Evolutionary conservation across 2,888 invertebrate species (phyloP).

Genomic region (Diogma glabrata): DNA sequence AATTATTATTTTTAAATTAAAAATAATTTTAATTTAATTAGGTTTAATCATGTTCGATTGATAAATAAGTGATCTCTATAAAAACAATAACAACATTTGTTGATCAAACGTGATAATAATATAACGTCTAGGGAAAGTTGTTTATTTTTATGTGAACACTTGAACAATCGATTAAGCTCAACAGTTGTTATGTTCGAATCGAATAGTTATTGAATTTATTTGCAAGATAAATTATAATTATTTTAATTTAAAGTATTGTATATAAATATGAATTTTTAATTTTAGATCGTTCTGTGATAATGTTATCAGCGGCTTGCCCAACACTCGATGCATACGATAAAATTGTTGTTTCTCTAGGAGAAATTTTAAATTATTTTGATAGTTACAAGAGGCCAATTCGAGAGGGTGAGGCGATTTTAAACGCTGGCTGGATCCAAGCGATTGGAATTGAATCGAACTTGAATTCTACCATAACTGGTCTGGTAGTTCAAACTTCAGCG

Average conservation of each 20-base stretch:
- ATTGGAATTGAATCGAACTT: conserved; percentile 3
- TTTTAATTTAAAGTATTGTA: not conserved
- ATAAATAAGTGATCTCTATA: not conserved
- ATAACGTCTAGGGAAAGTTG: not conserved
- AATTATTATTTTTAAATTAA: not conserved
- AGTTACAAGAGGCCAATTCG: conserved; percentile 1
- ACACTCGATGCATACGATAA: not conserved
- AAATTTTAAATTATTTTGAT: not conserved
- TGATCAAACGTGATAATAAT: not conserved
- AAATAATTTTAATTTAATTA: not conserved
- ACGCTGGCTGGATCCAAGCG: conserved; percentile 1
- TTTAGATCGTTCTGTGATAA: not conserved
- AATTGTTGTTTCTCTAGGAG: not conserved
- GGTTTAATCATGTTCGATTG: not conserved
- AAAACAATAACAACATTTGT: not conserved
- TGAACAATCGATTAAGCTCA: no score
- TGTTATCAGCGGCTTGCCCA: not conserved
- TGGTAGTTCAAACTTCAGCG: not conserved
- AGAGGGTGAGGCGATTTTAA: not conserved
- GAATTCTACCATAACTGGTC: not conserved
- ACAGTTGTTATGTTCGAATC: no score
- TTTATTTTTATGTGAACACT: not conserved
- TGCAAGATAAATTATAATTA: not conserved
- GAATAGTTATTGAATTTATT: no score
- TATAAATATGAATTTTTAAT: not conserved